These are phyloP conservation scores for Nicator chloris DNA, from an alignment of 2,113 vertebrate species.

Conservation along the genomic window DNA sequence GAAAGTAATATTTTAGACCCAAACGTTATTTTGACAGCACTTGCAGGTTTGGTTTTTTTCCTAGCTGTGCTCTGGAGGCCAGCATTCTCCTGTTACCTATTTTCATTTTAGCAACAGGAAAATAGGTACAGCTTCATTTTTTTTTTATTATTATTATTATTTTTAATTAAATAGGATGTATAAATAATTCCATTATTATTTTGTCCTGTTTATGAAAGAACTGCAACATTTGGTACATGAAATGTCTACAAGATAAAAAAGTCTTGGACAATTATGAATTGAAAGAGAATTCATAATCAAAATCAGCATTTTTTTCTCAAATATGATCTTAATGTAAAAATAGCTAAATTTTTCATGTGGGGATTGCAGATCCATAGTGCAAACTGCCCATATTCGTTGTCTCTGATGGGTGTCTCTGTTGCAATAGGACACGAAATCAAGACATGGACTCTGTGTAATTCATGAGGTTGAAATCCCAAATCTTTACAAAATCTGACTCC, in stretches of 20 bases:
- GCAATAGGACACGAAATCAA: too few relatives aligned
- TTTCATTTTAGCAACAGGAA: slow-evolving; percentile 4
- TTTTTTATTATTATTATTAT: not conserved
- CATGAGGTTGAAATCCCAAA: too few relatives aligned
- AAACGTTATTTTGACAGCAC: not conserved
- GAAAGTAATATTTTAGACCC: not conserved
- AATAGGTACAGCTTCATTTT: not conserved
- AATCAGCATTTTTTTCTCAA: not conserved
- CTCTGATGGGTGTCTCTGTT: not conserved
- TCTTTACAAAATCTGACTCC: too few relatives aligned
- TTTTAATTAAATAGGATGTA: slow-evolving; percentile 13
- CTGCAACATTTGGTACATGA: not conserved
- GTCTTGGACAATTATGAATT: not conserved
- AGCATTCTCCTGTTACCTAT: not conserved
- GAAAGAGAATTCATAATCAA: not conserved
- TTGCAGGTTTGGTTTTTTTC: not conserved
- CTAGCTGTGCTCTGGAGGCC: not conserved
- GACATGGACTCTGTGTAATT: too few relatives aligned
- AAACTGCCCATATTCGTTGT: not conserved
- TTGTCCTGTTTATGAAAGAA: not conserved
- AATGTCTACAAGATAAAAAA: not conserved
- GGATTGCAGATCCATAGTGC: not conserved
- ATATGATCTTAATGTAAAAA: not conserved
- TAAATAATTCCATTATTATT: not conserved
- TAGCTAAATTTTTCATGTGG: not conserved